Base-by-base conservation (phyloP, 92 coral and sea anemone species). In the Epizoanthus scotinus region DNA sequence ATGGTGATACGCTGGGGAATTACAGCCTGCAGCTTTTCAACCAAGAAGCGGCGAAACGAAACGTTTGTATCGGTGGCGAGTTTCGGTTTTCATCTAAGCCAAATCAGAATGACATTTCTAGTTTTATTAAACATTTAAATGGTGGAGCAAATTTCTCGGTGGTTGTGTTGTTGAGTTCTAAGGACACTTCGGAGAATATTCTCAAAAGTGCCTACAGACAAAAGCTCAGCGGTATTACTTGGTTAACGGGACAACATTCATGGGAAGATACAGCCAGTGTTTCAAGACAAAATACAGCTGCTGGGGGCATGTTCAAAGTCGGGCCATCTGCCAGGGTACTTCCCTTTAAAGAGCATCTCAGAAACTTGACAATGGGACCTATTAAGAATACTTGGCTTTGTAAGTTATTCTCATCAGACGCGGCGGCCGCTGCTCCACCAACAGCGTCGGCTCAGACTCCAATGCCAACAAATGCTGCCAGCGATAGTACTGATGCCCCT, bases 271-370 rank as follows among this genome's bases (percentile, higher is more conserved):
- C 88, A 17, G 85, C 78, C 12, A 71, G 69, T 14, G 74, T 92
- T 71, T 66, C 90, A 36, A 80, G 58, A 21, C 88, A 87, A 14
- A 90, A 87, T 68, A 79, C 85, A 6, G 97, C 94, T 9, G 91
- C 97, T 5, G 92, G 89, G 62, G 94, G 97, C 22, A 87, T 92
- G 97, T 90, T 92, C 44, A 85, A 67, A 38, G 69, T 92, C 0
- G 87, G 90, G 38, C 59, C 97, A 5, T 87, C 86, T 28, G 89
- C 88, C 13, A 78, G 87, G 22, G 42, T 91, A 14, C 65, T 71
- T 2, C 74, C 81, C 3, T 92, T 92, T 59, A 89, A 87, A 69
- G 75, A 73, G 63, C 72, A 90, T 71, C 60, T 88, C 38, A 63
- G 88, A 24, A 80, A 87, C 62, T 49, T 88, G 42, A 49, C 83